Evolutionary conservation across 2,797 vertebrate genomes (phyloP).

Genomic region (Florisuga fusca): DNA sequence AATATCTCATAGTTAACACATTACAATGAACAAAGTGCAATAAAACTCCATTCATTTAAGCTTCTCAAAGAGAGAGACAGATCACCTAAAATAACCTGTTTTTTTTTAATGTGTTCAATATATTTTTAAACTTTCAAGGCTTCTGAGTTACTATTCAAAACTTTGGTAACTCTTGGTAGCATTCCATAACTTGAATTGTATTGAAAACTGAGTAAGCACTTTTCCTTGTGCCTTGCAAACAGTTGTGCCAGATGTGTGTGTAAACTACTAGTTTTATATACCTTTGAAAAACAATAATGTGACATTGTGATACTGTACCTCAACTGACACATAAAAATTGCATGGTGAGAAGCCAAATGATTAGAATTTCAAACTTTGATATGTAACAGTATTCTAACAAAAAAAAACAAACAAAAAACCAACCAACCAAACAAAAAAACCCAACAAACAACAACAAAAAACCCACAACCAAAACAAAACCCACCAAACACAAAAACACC

Average conservation of each 20-base stretch:
- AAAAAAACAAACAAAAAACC: background rate
- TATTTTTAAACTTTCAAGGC: background rate
- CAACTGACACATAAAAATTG: background rate
- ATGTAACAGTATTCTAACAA: background rate
- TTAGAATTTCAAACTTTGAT: background rate
- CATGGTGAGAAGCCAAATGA: background rate
- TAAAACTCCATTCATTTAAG: background rate
- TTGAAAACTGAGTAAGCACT: background rate
- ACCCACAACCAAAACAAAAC: no score
- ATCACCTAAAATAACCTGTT: accelerated
- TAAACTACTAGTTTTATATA: background rate
- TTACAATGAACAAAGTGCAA: background rate
- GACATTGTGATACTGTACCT: background rate
- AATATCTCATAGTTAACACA: background rate
- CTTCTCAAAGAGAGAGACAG: background rate
- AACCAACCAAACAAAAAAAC: no score
- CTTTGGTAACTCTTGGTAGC: background rate
- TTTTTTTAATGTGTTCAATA: background rate
- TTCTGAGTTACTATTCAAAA: background rate
- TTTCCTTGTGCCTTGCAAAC: background rate
- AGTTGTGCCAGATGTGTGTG: background rate
- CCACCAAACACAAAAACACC: no score
- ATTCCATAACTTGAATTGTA: background rate
- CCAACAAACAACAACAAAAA: no score
- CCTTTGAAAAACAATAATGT: background rate